These are phyloP conservation scores for Auanema sp. DNA, from an alignment of 2,888 invertebrate genomes.

Conservation along the genomic window DNA sequence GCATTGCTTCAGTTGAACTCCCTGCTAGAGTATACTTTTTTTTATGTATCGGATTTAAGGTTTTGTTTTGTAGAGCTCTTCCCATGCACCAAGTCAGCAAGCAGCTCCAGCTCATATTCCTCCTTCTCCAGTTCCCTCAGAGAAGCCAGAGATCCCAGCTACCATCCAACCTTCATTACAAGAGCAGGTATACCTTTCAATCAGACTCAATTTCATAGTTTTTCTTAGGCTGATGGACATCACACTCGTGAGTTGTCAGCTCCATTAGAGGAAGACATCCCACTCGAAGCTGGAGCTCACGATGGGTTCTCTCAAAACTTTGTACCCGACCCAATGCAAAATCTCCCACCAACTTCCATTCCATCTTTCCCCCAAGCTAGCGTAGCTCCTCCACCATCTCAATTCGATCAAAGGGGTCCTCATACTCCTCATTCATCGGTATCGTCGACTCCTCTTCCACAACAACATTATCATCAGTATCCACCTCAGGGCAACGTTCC, in stretches of 20 bases:
- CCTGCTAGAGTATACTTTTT: neutral
- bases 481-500: conserved; percentile 6
- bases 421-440: conserved; percentile 30
- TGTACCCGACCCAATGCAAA: conserved; percentile 13
- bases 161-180: conserved; percentile 54
- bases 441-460: conserved; percentile 38
- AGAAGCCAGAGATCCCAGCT: conserved; percentile 41
- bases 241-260: neutral
- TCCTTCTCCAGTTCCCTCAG: conserved; percentile 41
- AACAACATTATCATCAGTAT: neutral
- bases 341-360: conserved; percentile 30
- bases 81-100: conserved; percentile 2
- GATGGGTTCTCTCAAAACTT: conserved; percentile 9
- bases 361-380: conserved; percentile 45
- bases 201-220: neutral
- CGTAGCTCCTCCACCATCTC: conserved; percentile 30
- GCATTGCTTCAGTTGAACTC: neutral
- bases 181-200: conserved; percentile 39
- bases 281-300: conserved; percentile 16
- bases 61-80: too few relatives aligned
- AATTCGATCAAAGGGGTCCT: neutral
- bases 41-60: too few relatives aligned
- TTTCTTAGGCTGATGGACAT: neutral
- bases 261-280: conserved; percentile 18
- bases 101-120: conserved; percentile 21